These are phyloP conservation scores for Aurelia aurita complex sp. Pacific DNA, from an alignment of 30 jellyfish, hydroid and myxozoan species.

Conservation along the genomic window DNA sequence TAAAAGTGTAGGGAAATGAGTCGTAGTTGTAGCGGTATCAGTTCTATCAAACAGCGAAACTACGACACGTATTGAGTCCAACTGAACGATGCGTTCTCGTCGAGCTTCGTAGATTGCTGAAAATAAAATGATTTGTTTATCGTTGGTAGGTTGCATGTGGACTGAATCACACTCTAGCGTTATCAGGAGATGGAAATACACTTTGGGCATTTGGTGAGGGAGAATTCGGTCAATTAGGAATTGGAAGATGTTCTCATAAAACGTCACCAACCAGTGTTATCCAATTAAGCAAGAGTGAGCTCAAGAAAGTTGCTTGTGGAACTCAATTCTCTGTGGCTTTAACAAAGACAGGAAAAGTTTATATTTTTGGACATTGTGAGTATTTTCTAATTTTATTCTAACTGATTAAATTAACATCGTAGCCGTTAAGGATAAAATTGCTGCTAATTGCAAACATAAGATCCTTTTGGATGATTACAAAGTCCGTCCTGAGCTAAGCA, in stretches of 20 bases:
- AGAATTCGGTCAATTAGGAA: conserved; percentile 85
- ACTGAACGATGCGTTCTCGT: too few relatives aligned
- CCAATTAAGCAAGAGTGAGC: conserved; percentile 48
- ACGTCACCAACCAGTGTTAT: conserved; percentile 64
- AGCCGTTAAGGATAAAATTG: too few relatives aligned
- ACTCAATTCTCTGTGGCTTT: conserved; percentile 81
- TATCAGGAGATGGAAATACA: conserved; percentile 70
- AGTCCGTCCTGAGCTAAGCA: too few relatives aligned
- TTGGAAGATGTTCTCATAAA: conserved; percentile 67
- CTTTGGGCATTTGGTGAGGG: conserved; percentile 94
- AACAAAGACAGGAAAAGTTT: conserved; percentile 74
- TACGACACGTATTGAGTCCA: too few relatives aligned
- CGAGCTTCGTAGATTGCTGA: too few relatives aligned
- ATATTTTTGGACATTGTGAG: conserved; percentile 85
- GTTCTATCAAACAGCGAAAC: too few relatives aligned
- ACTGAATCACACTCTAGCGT: conserved; percentile 81
- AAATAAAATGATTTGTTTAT: not conserved
- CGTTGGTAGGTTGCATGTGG: conserved; percentile 88
- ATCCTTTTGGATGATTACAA: too few relatives aligned
- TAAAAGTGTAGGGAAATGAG: too few relatives aligned
- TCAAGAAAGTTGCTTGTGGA: conserved; percentile 90
- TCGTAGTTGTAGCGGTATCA: too few relatives aligned
- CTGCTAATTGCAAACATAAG: too few relatives aligned
- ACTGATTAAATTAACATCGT: too few relatives aligned
- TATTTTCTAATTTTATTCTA: not conserved